These are phyloP conservation scores for Pantherophis vulpinus DNA, from an alignment of 2,797 vertebrate species.

Conservation along the genomic window DNA sequence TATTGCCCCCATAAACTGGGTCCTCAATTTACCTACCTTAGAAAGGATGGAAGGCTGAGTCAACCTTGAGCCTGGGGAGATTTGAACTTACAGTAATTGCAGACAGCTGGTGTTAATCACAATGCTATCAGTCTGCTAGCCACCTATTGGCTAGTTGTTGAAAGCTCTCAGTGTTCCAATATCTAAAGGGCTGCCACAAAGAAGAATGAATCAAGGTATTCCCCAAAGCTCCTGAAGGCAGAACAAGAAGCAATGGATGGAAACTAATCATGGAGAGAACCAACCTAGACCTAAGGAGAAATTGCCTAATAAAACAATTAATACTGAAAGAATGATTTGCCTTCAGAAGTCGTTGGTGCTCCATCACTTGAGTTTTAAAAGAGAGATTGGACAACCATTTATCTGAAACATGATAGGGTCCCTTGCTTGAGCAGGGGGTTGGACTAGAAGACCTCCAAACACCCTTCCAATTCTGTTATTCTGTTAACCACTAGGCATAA, in stretches of 20 bases:
- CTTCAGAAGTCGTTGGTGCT: background rate
- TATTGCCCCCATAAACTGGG: no score
- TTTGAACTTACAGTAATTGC: no score
- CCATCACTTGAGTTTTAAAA: background rate
- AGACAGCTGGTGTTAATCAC: no score
- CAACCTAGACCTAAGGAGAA: background rate
- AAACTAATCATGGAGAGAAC: background rate
- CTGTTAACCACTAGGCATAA: background rate
- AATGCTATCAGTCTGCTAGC: no score
- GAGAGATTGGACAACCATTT: background rate
- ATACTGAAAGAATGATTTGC: background rate
- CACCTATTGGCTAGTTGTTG: background rate
- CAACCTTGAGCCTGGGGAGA: no score
- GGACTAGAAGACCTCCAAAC: background rate
- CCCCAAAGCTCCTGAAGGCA: background rate
- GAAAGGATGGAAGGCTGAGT: no score
- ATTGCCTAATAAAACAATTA: background rate
- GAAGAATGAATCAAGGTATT: background rate
- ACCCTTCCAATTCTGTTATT: background rate
- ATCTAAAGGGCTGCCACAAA: background rate
- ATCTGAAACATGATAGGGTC: background rate
- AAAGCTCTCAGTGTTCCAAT: background rate
- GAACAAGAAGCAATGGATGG: background rate
- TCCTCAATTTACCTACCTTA: no score
- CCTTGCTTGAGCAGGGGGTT: background rate